Base-by-base conservation (phyloP, 2,797 vertebrate genomes). In the Rhynchotus rufescens region DNA sequence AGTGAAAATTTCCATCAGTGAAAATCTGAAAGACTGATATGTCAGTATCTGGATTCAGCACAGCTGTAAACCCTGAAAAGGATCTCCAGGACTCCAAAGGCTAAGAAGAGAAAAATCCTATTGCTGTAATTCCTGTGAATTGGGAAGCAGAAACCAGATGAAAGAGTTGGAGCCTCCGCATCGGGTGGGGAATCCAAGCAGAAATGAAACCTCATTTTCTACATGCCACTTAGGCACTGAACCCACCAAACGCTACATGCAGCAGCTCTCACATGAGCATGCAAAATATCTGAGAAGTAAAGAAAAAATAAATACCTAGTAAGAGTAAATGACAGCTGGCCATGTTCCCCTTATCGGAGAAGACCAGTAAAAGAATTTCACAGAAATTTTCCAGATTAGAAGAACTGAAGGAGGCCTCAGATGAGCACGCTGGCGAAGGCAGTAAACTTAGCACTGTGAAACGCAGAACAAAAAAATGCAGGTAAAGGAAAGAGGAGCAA, bases 61-160 rank as follows among this genome's bases (percentile, higher is more conserved):
- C 38, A 81, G 19, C n/a, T 77, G 22, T 64, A 66, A 84, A 82
- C 5, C 23, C 69, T 78, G 47, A 49, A 88, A 92, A 52, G 15
- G 77, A 12, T n/a, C 16, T 72, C 49, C 38, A 56, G 59, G 86
- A 84, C 82, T 94, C 54, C 44, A 9, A 20, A 32, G 22, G 36
- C 36, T 86, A 66, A 42, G 22, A 80, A 34, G 12, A 16, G 54
- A 91, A 30, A 68, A 86, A 82, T 92, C 49, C n/a, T 62, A 38
- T 13, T 0, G 0, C 32, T 47, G 45, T 2, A 1, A 38, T 52
- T 15, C 16, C 20, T 1, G 0, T 13, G 16, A 40, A 54, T 65
- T 51, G 60, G 32, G 65, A 91, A 83, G 78, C 28, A 86, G 74
- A 92, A 86, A 20, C 15, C n/a, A 26, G 54, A 9, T 54, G 75